A percentile compares a stretch with the other conserved stretches of the same genome.
phyloP scores from a whole-genome alignment of 2,888 invertebrate genomes.

The Myopa testacea region DNA sequence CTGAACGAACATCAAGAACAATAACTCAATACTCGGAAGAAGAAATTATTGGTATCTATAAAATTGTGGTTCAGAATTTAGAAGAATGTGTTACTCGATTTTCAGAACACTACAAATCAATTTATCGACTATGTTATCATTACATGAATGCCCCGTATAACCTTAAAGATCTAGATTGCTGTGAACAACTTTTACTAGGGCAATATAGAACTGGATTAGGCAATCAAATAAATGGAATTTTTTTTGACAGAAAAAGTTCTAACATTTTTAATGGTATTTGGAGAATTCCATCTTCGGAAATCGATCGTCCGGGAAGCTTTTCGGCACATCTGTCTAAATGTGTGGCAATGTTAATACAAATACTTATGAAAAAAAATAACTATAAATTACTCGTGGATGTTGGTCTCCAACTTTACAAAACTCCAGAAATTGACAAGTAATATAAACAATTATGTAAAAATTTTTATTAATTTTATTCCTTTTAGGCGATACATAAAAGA shows the following conservation, averaged over 20 bases:
- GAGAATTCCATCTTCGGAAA: slow-evolving; percentile 90
- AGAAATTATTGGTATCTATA: slow-evolving; percentile 71
- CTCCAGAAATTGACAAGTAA: slow-evolving; percentile 89
- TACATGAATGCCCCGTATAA: slow-evolving; percentile 79
- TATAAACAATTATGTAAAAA: too few relatives aligned
- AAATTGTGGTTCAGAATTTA: slow-evolving; percentile 80
- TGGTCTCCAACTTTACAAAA: slow-evolving; percentile 80
- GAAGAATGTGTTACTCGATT: slow-evolving; percentile 88
- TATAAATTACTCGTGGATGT: slow-evolving; percentile 83
- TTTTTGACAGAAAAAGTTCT: slow-evolving; percentile 83
- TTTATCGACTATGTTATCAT: slow-evolving; percentile 87
- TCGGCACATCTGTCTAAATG: slow-evolving; percentile 91
- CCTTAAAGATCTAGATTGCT: slow-evolving; percentile 76
- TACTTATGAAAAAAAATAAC: slow-evolving; percentile 83
- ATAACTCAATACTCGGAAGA: slow-evolving; percentile 51
- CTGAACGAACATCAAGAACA: slow-evolving; percentile 49
- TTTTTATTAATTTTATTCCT: slow-evolving; percentile 41
- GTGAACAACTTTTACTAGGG: slow-evolving; percentile 78
- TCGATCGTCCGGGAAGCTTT: slow-evolving; percentile 92
- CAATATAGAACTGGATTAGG: slow-evolving; percentile 76
- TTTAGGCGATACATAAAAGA: slow-evolving; percentile 84
- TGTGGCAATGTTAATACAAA: slow-evolving; percentile 83
- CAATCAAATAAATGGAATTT: slow-evolving; percentile 82
- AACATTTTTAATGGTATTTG: slow-evolving; percentile 95
- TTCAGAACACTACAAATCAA: slow-evolving; percentile 92